Evolutionary conservation across 2,113 vertebrate genomes (phyloP), one percentile per base, ranked within the genome.

Genomic region (Cacatua alba): DNA sequence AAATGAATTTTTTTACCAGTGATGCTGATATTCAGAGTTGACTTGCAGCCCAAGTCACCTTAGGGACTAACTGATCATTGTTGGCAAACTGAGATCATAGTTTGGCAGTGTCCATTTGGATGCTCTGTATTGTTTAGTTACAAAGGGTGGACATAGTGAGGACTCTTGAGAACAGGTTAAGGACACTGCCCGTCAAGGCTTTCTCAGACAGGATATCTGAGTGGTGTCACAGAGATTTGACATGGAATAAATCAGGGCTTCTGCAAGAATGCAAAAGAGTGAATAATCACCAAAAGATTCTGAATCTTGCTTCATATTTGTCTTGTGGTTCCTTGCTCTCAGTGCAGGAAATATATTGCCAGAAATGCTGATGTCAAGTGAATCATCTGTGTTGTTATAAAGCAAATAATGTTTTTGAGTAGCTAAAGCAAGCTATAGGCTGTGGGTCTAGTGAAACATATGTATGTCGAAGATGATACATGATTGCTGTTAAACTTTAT

Each of bases 401-500:
- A 65, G 63, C 25, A 76, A 79, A 65, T 85, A 94, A 49, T 63
- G n/a, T 52, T 94, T 93, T 63, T 90, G 79, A 88, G 75, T 69
- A 57, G 75, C 82, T 94, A 72, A 79, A 94, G 55, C 67, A 88
- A 88, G 70, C 78, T 64, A 18, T 90, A 2, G 18, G n/a, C 70
- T 57, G 39, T 26, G 60, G 92, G 72, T 84, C 55, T 71, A 68
- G 80, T 91, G 78, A 91, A 95, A 96, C 52, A 23, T 91, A 75
- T 48, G 86, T 89, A 60, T 76, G 74, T 57, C 0, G 2, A 91
- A 82, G 86, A 92, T 96, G 96, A 95, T 84, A 67, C 86, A 91
- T 53, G 91, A 37, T 89, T 76, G 68, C 93, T 92, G 70, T 81
- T 96, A 84, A 92, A 91, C 62, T 89, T 96, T 87, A 91, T 94